Conservation (phyloP, 1,140 invertebrate genomes). For the Marisa cornuarietis region DNA sequence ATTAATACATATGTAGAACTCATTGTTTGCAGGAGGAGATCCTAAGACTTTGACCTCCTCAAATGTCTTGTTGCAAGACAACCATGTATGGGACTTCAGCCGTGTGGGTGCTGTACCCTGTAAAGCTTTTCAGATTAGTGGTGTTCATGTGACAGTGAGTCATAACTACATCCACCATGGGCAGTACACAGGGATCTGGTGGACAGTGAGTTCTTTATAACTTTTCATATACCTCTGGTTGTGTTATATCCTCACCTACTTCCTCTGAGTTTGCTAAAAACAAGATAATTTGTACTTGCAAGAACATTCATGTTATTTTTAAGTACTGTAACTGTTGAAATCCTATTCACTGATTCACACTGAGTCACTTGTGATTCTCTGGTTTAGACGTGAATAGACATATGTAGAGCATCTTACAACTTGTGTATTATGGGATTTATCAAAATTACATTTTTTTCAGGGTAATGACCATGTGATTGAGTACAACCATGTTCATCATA, state of each 20-base stretch:
- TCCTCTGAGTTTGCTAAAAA: no score
- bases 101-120: conserved; percentile 22
- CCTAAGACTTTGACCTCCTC: conserved; percentile 35
- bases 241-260: no score
- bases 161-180: conserved; percentile 39
- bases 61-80: conserved; percentile 33
- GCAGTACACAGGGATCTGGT: conserved; percentile 38
- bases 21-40: conserved; percentile 31
- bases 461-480: conserved; percentile 51
- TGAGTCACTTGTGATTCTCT: no score
- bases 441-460: conserved; percentile 20
- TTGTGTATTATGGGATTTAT: no score
- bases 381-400: no score
- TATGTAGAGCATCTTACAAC: no score
- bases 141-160: conserved; percentile 30
- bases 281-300: no score
- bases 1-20: neutral
- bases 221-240: neutral
- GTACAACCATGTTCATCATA: conserved; percentile 44
- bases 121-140: conserved; percentile 22
- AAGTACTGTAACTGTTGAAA: no score
- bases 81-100: conserved; percentile 32
- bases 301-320: no score
- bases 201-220: conserved; percentile 23
- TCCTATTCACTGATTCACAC: no score